Percentiles rank a stretch among this genome's conserved stretches.
These are phyloP conservation scores for Schlechtendalia chinensis DNA, from an alignment of 1,140 invertebrate species.

Conservation along the genomic window DNA sequence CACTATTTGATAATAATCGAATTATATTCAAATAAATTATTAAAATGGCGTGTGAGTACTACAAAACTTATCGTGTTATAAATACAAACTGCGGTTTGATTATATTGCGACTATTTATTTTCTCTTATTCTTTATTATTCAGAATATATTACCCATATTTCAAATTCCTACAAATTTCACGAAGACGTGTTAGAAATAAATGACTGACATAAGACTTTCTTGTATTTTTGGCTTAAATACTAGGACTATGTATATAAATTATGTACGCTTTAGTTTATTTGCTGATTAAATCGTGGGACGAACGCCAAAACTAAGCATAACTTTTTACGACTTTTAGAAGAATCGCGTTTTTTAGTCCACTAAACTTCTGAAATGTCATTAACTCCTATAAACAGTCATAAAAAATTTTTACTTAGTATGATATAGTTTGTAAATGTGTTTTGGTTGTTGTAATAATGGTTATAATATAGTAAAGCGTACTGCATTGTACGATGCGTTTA, in stretches of 20 bases:
- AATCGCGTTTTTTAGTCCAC: background rate
- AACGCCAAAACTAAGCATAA: conserved; percentile 12
- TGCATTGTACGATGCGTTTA: no score
- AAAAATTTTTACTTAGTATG: background rate
- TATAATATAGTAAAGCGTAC: background rate
- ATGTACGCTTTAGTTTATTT: conserved; percentile 6
- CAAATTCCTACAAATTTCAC: background rate
- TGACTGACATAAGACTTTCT: background rate
- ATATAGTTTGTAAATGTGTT: background rate
- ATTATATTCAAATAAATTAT: background rate
- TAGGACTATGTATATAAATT: background rate
- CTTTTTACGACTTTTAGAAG: conserved; percentile 22
- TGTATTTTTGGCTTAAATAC: conserved; percentile 7
- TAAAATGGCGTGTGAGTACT: background rate
- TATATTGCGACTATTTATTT: background rate
- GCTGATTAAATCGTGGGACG: background rate
- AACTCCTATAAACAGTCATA: background rate
- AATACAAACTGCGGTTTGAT: background rate
- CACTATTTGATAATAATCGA: background rate
- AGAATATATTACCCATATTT: no score
- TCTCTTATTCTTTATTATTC: no score
- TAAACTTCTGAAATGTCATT: conserved; percentile 15
- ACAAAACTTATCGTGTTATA: background rate
- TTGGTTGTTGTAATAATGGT: background rate
- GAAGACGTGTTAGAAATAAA: background rate